These are phyloP conservation scores for Myotis vivesi DNA, from an alignment of 2,797 vertebrate species.

Conservation along the genomic window DNA sequence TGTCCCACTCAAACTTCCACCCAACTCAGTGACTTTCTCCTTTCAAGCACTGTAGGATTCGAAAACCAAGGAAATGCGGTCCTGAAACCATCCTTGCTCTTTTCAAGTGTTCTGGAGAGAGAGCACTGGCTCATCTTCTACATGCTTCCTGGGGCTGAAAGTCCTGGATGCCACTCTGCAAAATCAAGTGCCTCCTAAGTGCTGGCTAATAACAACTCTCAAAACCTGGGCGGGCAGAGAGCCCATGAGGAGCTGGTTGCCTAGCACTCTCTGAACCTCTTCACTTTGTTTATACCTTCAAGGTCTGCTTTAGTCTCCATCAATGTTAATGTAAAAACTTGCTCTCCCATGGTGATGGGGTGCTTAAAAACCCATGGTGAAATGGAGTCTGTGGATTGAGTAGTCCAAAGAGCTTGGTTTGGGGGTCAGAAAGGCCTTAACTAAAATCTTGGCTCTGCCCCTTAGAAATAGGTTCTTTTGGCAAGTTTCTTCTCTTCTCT, in stretches of 20 bases:
- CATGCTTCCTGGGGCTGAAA: not conserved
- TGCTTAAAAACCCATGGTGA: not conserved
- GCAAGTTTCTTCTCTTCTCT: not conserved
- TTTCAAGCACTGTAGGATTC: not conserved
- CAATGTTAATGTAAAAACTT: not conserved
- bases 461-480: not conserved
- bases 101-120: not conserved
- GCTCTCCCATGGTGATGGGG: not conserved
- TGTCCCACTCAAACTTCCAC: not conserved
- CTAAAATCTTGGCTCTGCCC: not conserved
- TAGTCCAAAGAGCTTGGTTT: not conserved
- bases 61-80: not conserved
- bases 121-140: not conserved
- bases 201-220: constrained; percentile 29
- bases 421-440: not conserved
- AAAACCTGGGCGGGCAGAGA: not conserved
- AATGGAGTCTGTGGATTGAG: not conserved
- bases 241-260: not conserved
- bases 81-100: not conserved
- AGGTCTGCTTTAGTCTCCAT: not conserved
- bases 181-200: constrained; percentile 42
- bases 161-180: constrained; percentile 18
- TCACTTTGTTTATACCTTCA: constrained; percentile 3
- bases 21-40: not conserved
- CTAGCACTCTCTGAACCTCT: not conserved